phyloP scores from a whole-genome alignment of 2,888 invertebrate species.

The Platycheirus albimanus region DNA sequence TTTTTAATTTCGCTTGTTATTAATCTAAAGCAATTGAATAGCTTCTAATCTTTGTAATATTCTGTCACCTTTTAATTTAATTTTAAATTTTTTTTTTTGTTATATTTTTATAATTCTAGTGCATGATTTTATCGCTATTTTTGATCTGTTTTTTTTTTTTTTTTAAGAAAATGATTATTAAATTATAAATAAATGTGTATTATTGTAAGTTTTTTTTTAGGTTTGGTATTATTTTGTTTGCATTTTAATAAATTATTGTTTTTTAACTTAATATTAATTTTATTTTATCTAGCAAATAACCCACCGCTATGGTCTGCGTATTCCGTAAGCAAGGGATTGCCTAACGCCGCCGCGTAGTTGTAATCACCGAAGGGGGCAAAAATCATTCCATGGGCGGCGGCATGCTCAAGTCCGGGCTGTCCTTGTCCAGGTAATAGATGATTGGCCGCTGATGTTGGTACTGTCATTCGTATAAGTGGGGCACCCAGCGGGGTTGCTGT shows the following conservation, averaged over 20 bases:
- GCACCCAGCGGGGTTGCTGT: conserved; percentile 92
- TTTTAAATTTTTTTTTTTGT: conserved; percentile 25
- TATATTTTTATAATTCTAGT: conserved; percentile 54
- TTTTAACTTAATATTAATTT: conserved; percentile 40
- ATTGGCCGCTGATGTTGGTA: conserved; percentile 89
- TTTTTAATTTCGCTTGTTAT: conserved; percentile 39
- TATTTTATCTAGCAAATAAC: conserved; percentile 90
- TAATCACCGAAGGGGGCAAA: conserved; percentile 94
- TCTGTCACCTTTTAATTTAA: conserved; percentile 61
- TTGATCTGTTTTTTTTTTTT: conserved; percentile 27
- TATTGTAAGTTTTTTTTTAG: conserved; percentile 52
- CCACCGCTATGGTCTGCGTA: conserved; percentile 98
- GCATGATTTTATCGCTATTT: conserved; percentile 45
- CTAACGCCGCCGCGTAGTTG: conserved; percentile 92
- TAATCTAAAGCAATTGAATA: conserved; percentile 58
- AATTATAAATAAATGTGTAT: conserved; percentile 65
- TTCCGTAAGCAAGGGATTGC: conserved; percentile 91
- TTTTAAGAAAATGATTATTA: conserved; percentile 36
- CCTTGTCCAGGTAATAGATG: conserved; percentile 85
- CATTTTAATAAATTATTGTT: conserved; percentile 54
- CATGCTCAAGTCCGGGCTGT: conserved; percentile 86
- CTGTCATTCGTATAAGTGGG: conserved; percentile 95
- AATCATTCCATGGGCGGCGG: conserved; percentile 86
- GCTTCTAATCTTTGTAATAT: conserved; percentile 40
- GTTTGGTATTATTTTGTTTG: conserved; percentile 65